Evolutionary conservation across 2,113 vertebrate genomes (phyloP).

Genomic region (Dicrurus megarhynchus): DNA sequence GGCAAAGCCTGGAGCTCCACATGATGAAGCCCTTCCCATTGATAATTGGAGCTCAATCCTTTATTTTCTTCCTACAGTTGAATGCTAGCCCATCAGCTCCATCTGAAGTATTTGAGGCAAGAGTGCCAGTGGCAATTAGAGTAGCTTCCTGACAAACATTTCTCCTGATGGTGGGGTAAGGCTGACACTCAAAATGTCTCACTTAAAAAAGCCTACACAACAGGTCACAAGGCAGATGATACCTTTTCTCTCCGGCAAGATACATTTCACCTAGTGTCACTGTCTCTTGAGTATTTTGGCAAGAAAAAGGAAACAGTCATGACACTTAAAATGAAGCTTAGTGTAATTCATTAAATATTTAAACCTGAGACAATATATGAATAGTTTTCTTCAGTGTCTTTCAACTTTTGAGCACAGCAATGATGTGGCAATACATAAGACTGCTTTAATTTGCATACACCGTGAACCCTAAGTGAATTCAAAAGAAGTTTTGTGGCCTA

Average conservation of each 20-base stretch:
- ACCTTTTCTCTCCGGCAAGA: not conserved
- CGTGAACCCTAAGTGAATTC: not conserved
- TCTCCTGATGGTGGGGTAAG: not conserved
- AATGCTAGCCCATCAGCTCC: not conserved
- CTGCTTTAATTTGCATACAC: not conserved
- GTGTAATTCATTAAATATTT: not conserved
- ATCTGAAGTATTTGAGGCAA: not conserved
- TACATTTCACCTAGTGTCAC: not conserved
- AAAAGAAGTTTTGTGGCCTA: not conserved
- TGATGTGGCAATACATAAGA: not conserved
- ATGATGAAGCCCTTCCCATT: not conserved
- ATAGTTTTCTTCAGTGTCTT: not conserved
- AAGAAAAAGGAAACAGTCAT: not conserved
- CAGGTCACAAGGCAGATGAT: not conserved
- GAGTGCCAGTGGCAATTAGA: not conserved
- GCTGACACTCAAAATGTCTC: not conserved
- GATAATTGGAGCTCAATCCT: not conserved
- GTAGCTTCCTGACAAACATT: not conserved
- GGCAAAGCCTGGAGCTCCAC: not conserved
- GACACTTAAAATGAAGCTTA: not conserved
- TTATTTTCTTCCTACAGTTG: not conserved
- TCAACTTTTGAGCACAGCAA: not conserved
- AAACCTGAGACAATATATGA: not conserved
- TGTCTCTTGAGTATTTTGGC: fast-evolving
- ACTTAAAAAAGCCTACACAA: not conserved